Evolutionary conservation across 1,140 invertebrate genomes (phyloP).

Genomic region (Ceratosolen fusciceps): DNA sequence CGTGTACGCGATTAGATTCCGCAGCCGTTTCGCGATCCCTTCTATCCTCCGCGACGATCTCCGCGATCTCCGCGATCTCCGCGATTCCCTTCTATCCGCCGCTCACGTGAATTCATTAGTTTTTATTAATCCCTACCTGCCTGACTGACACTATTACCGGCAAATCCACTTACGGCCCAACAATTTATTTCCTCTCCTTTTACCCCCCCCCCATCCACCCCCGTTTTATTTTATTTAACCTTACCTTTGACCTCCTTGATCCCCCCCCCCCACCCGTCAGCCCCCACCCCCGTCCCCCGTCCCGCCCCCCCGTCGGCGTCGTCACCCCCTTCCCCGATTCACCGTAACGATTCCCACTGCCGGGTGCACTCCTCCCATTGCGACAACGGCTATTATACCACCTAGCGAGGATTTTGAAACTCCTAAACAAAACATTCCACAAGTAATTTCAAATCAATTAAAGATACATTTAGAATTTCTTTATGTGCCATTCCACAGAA

Average conservation of each 20-base stretch:
- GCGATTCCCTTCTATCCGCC: not conserved
- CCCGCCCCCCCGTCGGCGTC: no score
- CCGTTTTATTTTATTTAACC: not conserved
- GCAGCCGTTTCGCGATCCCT: no score
- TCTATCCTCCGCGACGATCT: no score
- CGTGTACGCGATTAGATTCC: no score
- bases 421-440: not conserved
- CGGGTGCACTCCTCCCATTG: not conserved
- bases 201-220: no score
- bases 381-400: not conserved
- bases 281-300: no score
- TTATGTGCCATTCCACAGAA: not conserved
- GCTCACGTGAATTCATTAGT: not conserved
- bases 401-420: not conserved
- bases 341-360: no score
- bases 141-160: not conserved
- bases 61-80: no score
- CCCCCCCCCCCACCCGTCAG: no score
- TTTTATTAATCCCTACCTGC: not conserved
- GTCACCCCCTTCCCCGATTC: no score
- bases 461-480: constrained; percentile 22
- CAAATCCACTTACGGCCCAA: not conserved
- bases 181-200: not conserved
- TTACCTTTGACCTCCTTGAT: no score
- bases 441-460: constrained; percentile 3